These are phyloP conservation scores for Coranthus polyacanthus DNA, from an alignment of 2,797 vertebrate species.

Conservation along the genomic window DNA sequence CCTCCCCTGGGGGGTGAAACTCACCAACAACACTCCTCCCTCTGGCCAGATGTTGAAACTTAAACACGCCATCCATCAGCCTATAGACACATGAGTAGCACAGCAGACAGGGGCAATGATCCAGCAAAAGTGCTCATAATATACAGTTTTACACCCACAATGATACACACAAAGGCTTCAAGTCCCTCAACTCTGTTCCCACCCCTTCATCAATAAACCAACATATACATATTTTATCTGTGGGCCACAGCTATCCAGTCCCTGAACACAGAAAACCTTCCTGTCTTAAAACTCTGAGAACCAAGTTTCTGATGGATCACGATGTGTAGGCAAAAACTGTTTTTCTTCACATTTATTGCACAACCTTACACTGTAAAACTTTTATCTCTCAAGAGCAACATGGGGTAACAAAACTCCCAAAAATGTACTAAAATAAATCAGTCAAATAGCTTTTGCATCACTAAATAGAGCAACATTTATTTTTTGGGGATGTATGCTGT, in stretches of 20 bases:
- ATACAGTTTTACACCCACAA: conserved; percentile 19
- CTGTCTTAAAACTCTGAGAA: conserved; percentile 15
- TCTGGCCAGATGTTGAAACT: conserved; percentile 74
- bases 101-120: conserved; percentile 46
- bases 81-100: conserved; percentile 40
- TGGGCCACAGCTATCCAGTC: conserved; percentile 3
- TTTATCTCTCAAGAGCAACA: conserved; percentile 18
- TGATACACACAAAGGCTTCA: neutral
- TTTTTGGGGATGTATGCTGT: neutral
- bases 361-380: conserved; percentile 8
- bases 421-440: neutral
- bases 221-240: conserved; percentile 10
- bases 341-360: conserved; percentile 15
- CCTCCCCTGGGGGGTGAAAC: conserved; percentile 48
- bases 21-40: conserved; percentile 49
- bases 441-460: conserved; percentile 25
- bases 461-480: too few relatives aligned
- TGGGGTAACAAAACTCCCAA: neutral
- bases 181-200: neutral
- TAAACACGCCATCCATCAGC: conserved; percentile 70
- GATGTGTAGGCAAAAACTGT: conserved; percentile 3
- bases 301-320: conserved; percentile 4
- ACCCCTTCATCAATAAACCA: conserved; percentile 12
- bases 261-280: conserved; percentile 10
- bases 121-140: conserved; percentile 45